Percentiles rank a stretch among this genome's conserved stretches.
phyloP scores from a whole-genome alignment of 30 jellyfish, hydroid and myxozoan genomes.

The Hydra vulgaris region DNA sequence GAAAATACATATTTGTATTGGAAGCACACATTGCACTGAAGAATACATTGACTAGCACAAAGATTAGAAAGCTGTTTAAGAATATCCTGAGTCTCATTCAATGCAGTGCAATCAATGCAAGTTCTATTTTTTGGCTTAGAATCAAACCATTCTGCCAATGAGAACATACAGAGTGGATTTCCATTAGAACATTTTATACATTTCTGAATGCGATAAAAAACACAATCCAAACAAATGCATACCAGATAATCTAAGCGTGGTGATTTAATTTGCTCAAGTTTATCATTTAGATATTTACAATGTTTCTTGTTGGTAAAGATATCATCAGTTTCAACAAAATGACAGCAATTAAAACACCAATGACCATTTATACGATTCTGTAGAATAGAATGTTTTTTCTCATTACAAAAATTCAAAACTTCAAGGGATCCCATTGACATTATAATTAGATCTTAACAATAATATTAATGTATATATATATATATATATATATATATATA shows the following conservation, averaged over 20 bases:
- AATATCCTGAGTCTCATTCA: conserved; percentile 52
- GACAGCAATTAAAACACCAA: conserved; percentile 90
- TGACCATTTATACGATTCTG: conserved; percentile 15
- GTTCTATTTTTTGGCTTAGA: conserved; percentile 41
- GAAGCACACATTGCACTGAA: conserved; percentile 67
- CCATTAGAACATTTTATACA: conserved; percentile 63
- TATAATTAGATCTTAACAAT: not conserved
- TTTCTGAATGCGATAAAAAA: conserved; percentile 63
- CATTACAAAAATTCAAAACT: not conserved
- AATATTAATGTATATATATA: too few species aligned
- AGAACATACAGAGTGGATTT: conserved; percentile 87
- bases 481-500: too few species aligned
- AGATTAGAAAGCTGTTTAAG: conserved; percentile 32
- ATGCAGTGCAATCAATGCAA: conserved; percentile 90
- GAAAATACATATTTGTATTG: conserved; percentile 76
- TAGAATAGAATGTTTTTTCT: not conserved
- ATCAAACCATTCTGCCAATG: conserved; percentile 76
- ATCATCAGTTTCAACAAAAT: conserved; percentile 68
- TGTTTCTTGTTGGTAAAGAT: conserved; percentile 45
- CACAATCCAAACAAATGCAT: conserved; percentile 88
- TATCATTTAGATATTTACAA: conserved; percentile 37
- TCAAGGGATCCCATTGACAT: not conserved
- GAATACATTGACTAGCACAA: conserved; percentile 67
- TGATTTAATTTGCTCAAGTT: conserved; percentile 47
- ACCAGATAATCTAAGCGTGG: conserved; percentile 34